Base-by-base conservation (phyloP, 2,888 invertebrate genomes). In the Chymomyza fuscimana region DNA sequence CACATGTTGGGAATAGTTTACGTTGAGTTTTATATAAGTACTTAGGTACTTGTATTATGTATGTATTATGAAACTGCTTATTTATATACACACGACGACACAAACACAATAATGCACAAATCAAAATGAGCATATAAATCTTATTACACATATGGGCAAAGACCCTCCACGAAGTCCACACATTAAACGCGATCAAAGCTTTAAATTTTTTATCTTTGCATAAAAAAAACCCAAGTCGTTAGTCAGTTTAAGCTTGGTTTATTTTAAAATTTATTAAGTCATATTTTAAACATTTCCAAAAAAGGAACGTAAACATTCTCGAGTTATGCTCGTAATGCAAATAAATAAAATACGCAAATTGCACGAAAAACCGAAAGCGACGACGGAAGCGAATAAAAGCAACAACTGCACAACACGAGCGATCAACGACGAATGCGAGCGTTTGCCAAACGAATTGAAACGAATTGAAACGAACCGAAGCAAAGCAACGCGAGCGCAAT, bases 391-490 rank as follows among this genome's bases (percentile, higher is more conserved):
- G 40, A 5, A 9, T 4, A 64, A 50, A 16, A 36, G 9, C 66
- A 58, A 77, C 82, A 79, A 79, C 85, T 76, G 82, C 73, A 84
- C 78, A 76, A 73, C 63, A 66, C 74, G 70, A 86, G 59, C 73
- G 82, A 86, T 83, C 82, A 73, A 73, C 87, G 64, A 80, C 72
- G 82, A 83, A 86, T 83, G 61, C 61, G 61, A 16, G 61, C 12
- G 32, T 0, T 4, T 5, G 7, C 6, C 32, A 46, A 46, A 46
- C 40, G 12, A 7, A 32, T 32, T 1, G 7, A 46, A 46, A 46
- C 40, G 12, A 7, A 32, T 32, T 1, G 7, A 32, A 32, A 7
- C 40, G 40, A 46, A 46, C 10, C 40, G 12, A 46, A 46, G 12
- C 40, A 46, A 46, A 46, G 40, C 40, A 46, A 12, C 32, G 12